phyloP scores from a whole-genome alignment of 2,113 vertebrate species.

The Eleginops maclovinus region DNA sequence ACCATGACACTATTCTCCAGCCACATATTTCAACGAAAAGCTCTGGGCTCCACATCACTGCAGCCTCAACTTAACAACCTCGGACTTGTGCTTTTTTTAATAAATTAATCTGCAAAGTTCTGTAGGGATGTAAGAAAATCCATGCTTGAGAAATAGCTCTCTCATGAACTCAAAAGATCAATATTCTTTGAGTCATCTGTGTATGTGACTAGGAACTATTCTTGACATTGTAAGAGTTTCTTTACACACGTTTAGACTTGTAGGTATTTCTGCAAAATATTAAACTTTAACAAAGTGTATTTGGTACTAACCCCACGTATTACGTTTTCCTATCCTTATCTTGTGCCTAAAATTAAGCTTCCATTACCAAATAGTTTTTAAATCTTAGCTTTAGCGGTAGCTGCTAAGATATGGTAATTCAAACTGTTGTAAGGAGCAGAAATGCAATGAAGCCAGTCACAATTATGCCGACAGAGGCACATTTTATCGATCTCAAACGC shows the following conservation, averaged over 20 bases:
- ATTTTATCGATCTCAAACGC: not conserved
- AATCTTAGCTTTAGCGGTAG: not conserved
- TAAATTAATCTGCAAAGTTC: not conserved
- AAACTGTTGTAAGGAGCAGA: not conserved
- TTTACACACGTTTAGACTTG: not conserved
- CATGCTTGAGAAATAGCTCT: not conserved
- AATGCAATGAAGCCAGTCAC: too few species aligned
- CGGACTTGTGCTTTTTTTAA: not conserved
- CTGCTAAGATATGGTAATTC: not conserved
- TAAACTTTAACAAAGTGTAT: not conserved
- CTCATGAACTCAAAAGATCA: not conserved
- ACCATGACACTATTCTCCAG: conserved; percentile 14
- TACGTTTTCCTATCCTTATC: too few species aligned
- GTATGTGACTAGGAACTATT: not conserved
- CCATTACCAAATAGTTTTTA: not conserved
- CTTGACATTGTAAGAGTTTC: too few species aligned
- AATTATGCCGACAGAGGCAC: too few species aligned
- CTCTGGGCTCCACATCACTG: not conserved
- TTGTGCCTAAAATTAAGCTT: too few species aligned
- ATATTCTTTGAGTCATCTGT: not conserved
- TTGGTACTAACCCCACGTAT: too few species aligned
- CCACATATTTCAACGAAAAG: conserved; percentile 2
- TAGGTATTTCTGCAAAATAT: not conserved
- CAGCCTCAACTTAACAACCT: not conserved
- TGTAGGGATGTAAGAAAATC: not conserved